Percentiles rank a stretch among this genome's conserved stretches.
phyloP scores from a whole-genome alignment of 2,888 invertebrate genomes.

The Tricholauxania praeusta region DNA sequence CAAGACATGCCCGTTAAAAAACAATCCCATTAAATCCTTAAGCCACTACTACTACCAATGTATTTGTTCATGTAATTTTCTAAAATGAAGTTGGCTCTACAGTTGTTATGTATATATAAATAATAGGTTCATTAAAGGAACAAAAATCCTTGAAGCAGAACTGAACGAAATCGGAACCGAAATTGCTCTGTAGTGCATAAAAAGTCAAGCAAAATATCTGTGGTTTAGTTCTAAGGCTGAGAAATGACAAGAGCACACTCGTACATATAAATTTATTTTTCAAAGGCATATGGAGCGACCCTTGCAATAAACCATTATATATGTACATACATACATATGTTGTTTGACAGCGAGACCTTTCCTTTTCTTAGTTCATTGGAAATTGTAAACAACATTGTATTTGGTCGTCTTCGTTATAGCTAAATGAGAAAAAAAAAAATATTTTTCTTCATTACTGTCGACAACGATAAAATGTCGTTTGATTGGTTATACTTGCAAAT shows the following conservation, averaged over 20 bases:
- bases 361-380: neutral
- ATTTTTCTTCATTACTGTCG: too few relatives aligned
- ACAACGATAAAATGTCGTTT: too few relatives aligned
- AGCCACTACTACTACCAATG: neutral
- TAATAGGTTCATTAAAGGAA: slow-evolving; percentile 24
- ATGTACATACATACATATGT: neutral
- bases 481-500: too few relatives aligned
- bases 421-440: too few relatives aligned
- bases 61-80: neutral
- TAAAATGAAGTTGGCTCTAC: neutral
- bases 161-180: slow-evolving; percentile 25
- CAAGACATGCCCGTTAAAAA: slow-evolving; percentile 27
- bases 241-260: neutral
- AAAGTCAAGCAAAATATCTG: neutral
- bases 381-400: neutral
- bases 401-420: neutral
- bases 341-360: too few relatives aligned
- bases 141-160: slow-evolving; percentile 27
- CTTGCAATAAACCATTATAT: slow-evolving; percentile 1
- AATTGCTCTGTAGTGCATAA: slow-evolving; percentile 14
- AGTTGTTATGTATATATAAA: too few relatives aligned
- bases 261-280: neutral
- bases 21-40: neutral
- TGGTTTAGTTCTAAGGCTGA: neutral
- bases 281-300: neutral